These are phyloP conservation scores for Protophormia terraenovae DNA, from an alignment of 2,888 invertebrate species.

Conservation along the genomic window DNA sequence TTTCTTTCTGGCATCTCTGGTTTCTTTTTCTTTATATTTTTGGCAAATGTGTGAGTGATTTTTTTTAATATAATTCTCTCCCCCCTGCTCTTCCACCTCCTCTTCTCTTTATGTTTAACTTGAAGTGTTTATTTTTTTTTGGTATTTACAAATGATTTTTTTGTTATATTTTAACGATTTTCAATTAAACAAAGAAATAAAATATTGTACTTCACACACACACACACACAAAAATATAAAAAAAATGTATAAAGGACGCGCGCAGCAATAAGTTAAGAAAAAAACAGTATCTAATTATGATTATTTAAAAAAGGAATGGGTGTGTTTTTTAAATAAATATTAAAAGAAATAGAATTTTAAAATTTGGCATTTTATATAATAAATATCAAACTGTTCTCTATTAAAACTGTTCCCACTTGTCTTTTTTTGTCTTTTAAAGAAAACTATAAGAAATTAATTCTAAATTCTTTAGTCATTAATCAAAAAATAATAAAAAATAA, in stretches of 20 bases:
- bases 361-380: too few relatives aligned
- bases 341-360: neutral
- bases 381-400: too few relatives aligned
- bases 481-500: too few relatives aligned
- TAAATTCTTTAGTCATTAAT: too few relatives aligned
- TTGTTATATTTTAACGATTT: conserved; percentile 69
- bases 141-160: conserved; percentile 60
- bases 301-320: conserved; percentile 45
- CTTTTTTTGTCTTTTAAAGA: too few relatives aligned
- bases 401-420: too few relatives aligned
- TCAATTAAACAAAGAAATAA: conserved; percentile 70
- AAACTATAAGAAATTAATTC: too few relatives aligned
- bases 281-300: conserved; percentile 38
- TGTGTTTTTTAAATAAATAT: conserved; percentile 40
- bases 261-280: conserved; percentile 52
- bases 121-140: conserved; percentile 39
- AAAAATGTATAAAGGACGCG: conserved; percentile 57
- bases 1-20: conserved; percentile 43
- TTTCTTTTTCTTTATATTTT: conserved; percentile 6
- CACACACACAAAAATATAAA: conserved; percentile 23
- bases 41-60: conserved; percentile 3
- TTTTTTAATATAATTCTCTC: neutral
- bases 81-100: too few relatives aligned
- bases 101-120: conserved; percentile 18
- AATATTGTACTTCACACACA: conserved; percentile 41